Conservation (phyloP, 2,113 vertebrate genomes). For the Felis catus region DNA sequence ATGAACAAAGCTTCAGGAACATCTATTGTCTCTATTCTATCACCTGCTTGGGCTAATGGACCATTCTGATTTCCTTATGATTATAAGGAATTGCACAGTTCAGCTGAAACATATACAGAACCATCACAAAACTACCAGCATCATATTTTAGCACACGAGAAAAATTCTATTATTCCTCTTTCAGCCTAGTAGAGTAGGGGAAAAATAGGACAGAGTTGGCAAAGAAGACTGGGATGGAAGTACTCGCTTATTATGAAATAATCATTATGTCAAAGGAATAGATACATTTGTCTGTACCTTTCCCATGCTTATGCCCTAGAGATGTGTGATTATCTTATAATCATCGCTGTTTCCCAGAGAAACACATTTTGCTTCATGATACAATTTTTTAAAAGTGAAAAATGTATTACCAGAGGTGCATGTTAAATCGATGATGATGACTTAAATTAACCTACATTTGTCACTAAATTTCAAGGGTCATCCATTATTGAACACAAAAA, state of each 20-base stretch:
- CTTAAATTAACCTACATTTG: conserved; percentile 55
- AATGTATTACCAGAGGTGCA: background rate
- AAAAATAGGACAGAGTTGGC: background rate
- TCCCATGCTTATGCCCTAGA: background rate
- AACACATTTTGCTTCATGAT: conserved; percentile 10
- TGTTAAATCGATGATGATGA: conserved; percentile 58
- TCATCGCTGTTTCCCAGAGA: conserved; percentile 11
- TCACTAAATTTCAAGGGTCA: conserved; percentile 31
- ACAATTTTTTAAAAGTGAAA: conserved; percentile 58
- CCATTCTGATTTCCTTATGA: conserved; percentile 28
- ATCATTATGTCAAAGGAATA: conserved; percentile 35
- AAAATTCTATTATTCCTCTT: background rate
- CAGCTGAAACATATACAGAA: background rate
- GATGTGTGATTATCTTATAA: conserved; percentile 30
- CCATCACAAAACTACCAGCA: conserved; percentile 18
- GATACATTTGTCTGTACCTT: background rate
- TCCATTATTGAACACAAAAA: conserved; percentile 39
- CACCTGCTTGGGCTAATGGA: background rate
- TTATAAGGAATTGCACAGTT: conserved; percentile 3
- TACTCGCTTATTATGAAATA: background rate
- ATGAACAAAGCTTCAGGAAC: conserved; percentile 17
- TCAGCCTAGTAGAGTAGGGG: background rate
- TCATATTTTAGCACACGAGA: conserved; percentile 24
- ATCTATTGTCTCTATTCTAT: background rate
- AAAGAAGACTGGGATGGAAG: background rate